Percentiles rank a stretch among this genome's conserved stretches.
Evolutionary conservation across 2,113 vertebrate genomes (phyloP).

Genomic region (Myiagra hebetior): DNA sequence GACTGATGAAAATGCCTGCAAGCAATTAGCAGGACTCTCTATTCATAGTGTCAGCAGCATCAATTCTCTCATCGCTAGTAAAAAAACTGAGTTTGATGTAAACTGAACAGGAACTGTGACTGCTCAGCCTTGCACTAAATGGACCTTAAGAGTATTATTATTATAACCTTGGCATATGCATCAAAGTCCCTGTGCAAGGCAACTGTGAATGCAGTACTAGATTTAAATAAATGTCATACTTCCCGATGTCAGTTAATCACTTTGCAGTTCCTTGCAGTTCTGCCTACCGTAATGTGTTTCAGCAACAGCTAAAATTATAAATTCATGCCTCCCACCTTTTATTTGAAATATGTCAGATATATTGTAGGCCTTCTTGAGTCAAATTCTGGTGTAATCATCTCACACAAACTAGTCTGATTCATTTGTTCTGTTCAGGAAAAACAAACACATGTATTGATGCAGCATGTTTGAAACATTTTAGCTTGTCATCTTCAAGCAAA

Average conservation of each 20-base stretch:
- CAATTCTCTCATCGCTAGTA: neutral
- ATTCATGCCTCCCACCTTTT: conserved; percentile 7
- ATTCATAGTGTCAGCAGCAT: neutral
- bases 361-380: neutral
- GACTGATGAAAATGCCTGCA: neutral
- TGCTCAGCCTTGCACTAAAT: conserved; percentile 7
- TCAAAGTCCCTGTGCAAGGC: conserved; percentile 7
- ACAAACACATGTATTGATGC: neutral
- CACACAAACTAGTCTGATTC: neutral
- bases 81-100: neutral
- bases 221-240: conserved; percentile 38
- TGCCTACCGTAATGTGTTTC: neutral
- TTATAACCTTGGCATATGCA: conserved; percentile 21
- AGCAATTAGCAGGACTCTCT: neutral
- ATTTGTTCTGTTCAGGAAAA: neutral
- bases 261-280: conserved; percentile 26
- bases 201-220: neutral
- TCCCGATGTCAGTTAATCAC: conserved; percentile 9
- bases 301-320: conserved; percentile 18
- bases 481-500: neutral
- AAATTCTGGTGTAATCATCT: neutral
- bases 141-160: conserved; percentile 19
- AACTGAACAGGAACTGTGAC: neutral
- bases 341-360: neutral
- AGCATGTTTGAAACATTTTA: neutral